Percentiles rank a stretch among this genome's conserved stretches.
Evolutionary conservation across 2,888 invertebrate species (phyloP).

Genomic region (Campoplex capitator): DNA sequence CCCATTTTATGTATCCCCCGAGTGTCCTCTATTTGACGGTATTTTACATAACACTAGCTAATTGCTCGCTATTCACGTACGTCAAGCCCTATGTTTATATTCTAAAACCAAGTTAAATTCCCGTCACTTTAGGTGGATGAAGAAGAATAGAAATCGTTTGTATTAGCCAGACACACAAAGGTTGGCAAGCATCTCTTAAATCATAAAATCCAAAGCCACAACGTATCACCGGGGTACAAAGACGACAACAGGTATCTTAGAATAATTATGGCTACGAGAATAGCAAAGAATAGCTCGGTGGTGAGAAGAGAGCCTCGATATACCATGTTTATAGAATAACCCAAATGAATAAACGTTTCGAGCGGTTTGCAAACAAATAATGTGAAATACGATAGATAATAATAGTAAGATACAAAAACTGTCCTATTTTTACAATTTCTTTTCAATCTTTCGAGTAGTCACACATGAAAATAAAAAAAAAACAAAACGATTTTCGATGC

Average conservation of each 20-base stretch:
- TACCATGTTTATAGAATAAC: not conserved
- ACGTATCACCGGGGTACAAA: not conserved
- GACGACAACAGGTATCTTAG: not conserved
- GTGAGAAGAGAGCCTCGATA: not conserved
- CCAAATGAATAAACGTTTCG: not conserved
- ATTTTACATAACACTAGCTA: conserved; percentile 64
- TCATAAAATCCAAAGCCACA: conserved; percentile 45
- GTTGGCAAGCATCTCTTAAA: conserved; percentile 37
- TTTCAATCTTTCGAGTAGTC: not conserved
- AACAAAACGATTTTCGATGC: not conserved
- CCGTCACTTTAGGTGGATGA: not conserved
- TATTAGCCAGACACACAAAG: conserved; percentile 35
- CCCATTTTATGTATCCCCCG: conserved; percentile 12
- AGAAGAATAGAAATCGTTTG: conserved; percentile 36
- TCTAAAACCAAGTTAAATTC: conserved; percentile 37
- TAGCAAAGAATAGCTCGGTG: not conserved
- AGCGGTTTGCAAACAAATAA: not conserved
- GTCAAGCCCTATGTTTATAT: conserved; percentile 12
- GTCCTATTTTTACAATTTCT: not conserved
- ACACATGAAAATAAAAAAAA: no score
- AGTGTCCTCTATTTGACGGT: conserved; percentile 15
- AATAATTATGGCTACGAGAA: not conserved
- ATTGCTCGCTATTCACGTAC: conserved; percentile 54
- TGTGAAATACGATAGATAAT: not conserved
- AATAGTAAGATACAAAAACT: not conserved